Evolutionary conservation across 2,113 vertebrate genomes (phyloP), one percentile per base, ranked within the genome.

Genomic region (Tetraodon nigroviridis): DNA sequence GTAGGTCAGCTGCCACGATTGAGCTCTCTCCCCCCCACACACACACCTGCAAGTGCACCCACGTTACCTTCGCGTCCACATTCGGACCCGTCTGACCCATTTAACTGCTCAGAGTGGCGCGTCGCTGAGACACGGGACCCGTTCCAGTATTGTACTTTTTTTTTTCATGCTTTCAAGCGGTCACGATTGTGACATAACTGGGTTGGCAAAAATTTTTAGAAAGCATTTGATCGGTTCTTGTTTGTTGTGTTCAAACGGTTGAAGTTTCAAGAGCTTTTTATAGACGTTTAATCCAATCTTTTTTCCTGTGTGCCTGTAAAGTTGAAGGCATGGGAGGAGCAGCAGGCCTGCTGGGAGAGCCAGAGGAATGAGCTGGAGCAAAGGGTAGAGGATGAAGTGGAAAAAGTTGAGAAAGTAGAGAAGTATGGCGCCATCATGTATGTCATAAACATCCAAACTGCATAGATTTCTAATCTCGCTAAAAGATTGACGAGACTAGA

Each of bases 381-480:
- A 75, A 92, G 87, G 56, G 85, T 89, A 40, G 91, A 92, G 4
- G 93, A 94, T 62, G 93, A 80, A 81, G 92, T 90, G 64, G 92
- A 95, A 71, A 93, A 92, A 71, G 92, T 92, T 55, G 90, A 92
- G 16, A 95, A 94, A 80, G 74, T 96, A 64, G 94, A 95, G 65
- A 92, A 89, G 58, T 89, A 84, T 12, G 21, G 40, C 5, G 12
- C 15, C 1, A 4, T 3, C 24, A 5, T 12, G 12, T 52, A 16
- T 12, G 14, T 20, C 20, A 21, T 21, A 50, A 52, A 52, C 4
- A 17, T 6, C 5, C n/a, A 45, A n/a, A 15, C 14, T 6, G 5
- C 14, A 45, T 12, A 45, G 14, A 45, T 17, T n/a, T 17, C 6
- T 37, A 16, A 45, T 45, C 15, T 45, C 44, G 12, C 44, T 45